Percentiles rank a stretch among this genome's conserved stretches.
phyloP scores from a whole-genome alignment of 1,140 invertebrate genomes.

The Andricus grossulariae region DNA sequence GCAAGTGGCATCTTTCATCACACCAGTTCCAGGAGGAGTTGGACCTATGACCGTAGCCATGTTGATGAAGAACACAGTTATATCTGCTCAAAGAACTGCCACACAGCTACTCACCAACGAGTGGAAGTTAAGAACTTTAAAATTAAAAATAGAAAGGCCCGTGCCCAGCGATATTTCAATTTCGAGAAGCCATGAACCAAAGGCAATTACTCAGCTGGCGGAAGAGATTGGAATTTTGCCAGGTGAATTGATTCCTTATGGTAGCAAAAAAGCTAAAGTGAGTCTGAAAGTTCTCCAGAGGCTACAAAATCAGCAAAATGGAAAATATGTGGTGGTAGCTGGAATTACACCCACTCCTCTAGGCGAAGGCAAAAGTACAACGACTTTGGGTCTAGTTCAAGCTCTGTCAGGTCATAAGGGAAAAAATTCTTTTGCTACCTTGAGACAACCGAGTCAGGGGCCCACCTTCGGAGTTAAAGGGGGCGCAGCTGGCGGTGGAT shows the following conservation, averaged over 20 bases:
- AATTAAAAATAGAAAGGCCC: slow-evolving; percentile 79
- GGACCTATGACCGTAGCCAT: slow-evolving; percentile 99
- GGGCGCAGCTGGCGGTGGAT: slow-evolving; percentile 96
- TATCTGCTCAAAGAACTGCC: slow-evolving; percentile 84
- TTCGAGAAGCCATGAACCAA: slow-evolving; percentile 91
- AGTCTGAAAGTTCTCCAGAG: slow-evolving; percentile 88
- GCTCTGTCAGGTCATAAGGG: slow-evolving; percentile 90
- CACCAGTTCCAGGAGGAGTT: slow-evolving; percentile 98
- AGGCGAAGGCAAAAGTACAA: slow-evolving; percentile 98
- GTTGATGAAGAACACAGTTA: slow-evolving; percentile 96
- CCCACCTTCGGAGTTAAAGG: slow-evolving; percentile 99
- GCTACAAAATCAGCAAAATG: slow-evolving; percentile 82
- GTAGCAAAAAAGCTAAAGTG: slow-evolving; percentile 97
- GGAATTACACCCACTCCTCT: slow-evolving; percentile 98
- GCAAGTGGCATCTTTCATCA: slow-evolving; percentile 90
- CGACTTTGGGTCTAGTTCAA: slow-evolving; percentile 94
- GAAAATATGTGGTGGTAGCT: slow-evolving; percentile 96
- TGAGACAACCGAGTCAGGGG: slow-evolving; percentile 98
- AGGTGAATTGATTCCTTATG: slow-evolving; percentile 92
- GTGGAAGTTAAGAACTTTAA: slow-evolving; percentile 82
- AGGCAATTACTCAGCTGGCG: slow-evolving; percentile 87
- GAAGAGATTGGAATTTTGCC: slow-evolving; percentile 89
- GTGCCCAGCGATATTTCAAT: slow-evolving; percentile 94
- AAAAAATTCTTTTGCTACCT: slow-evolving; percentile 94
- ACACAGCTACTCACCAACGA: slow-evolving; percentile 74